Evolutionary conservation across 23 tunicate genomes (phyloP), one percentile per base, ranked within the genome.

Genomic region (Ciona savignyi): DNA sequence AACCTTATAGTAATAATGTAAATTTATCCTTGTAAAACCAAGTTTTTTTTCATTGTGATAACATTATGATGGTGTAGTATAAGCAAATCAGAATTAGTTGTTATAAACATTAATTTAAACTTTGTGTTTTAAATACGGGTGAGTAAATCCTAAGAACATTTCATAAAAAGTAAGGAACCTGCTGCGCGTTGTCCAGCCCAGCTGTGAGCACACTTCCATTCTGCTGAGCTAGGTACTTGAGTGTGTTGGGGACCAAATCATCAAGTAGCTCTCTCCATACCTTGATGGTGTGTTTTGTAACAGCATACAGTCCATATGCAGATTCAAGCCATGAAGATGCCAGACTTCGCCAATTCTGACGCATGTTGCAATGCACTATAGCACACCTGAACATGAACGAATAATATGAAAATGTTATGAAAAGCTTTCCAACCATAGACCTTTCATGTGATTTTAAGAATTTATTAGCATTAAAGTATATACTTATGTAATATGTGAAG

Each of bases 291-390:
- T 32, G 70, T 71, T 76, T 74, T 3, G 90, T 77, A 33, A 91
- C 75, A 11, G 83, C 79, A 70, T 63, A 91, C 49, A 78, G 30
- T 6, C 71, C 62, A 34, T 91, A 85, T 20, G 97, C 97, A 29
- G 34, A 30, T 31, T 85, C 86, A 4, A 91, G 29, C 97, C 97
- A 91, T 23, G 91, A 20, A n/a, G 34, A 29, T 27, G 75, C 67
- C 25, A 84, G 70, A 35, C 74, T 49, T 62, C 42, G 68, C 97
- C 97, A 91, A 22, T 76, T 65, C 0, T 91, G 35, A 6, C 75
- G 71, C 3, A 72, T 25, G 32, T 71, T 32, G 66, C 83, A 71
- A 34, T 84, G 85, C 0, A 91, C 32, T 32, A 91, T 74, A 22
- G 81, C 86, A 76, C 91, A 91, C 48, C 97, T 91, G 65, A 6